Evolutionary conservation across 2,888 invertebrate species (phyloP), one percentile per base, ranked within the genome.

Genomic region (Silvanus unidentatus): DNA sequence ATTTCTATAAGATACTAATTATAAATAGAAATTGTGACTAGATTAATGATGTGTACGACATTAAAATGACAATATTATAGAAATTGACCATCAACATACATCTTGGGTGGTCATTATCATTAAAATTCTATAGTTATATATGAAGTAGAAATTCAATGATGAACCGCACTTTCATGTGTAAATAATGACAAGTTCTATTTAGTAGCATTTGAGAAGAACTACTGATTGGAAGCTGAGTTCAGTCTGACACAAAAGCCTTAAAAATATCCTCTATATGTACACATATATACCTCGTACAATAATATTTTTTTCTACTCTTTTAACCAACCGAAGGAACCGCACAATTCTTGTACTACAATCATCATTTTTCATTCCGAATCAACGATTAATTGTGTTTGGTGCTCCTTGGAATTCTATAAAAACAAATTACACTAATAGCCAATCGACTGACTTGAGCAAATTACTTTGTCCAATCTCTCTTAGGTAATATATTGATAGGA

Each of bases 141-240:
- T 15, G 37, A 15, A 5, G 37, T 14, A 12, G 5, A 11, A 32
- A 29, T 41, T 37, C 47, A 47, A 43, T 40, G 47, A 47, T 28
- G 43, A 36, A 37, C 27, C 39, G 40, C 43, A 38, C 37, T 38
- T 37, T 39, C 38, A 16, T 37, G 37, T 37, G 12, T 37, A 37
- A 37, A 37, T 37, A 37, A 37, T 37, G 37, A 37, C 37, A 37
- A 37, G 37, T 37, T 37, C 37, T 37, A 37, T 37, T 37, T 37
- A 15, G 37, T 37, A 6, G 37, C 37, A 12, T 37, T 32, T 37
- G 5, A 16, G 37, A 9, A 37, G 37, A 37, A 37, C 37, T 37
- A 37, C 37, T 37, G 37, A 37, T 37, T 37, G 37, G 37, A 37
- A 37, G 37, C 37, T 37, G 37, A 12, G 9, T 15, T 16, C 37